These are phyloP conservation scores for Arenaria interpres DNA, from an alignment of 2,113 vertebrate species.

Conservation along the genomic window DNA sequence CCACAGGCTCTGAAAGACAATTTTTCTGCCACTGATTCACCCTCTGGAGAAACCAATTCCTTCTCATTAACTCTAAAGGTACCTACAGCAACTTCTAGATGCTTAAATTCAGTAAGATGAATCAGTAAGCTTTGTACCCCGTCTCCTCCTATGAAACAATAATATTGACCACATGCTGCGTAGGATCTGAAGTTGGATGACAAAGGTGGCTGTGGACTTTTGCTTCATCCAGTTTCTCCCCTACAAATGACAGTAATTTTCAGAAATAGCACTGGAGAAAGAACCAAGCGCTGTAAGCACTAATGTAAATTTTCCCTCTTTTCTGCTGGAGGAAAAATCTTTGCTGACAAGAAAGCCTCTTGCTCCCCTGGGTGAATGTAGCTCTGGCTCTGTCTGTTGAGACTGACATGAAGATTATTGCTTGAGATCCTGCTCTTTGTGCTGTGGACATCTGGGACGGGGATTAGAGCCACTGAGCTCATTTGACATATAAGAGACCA, in stretches of 20 bases:
- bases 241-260: neutral
- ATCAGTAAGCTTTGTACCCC: neutral
- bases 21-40: neutral
- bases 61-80: neutral
- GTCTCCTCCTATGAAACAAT: neutral
- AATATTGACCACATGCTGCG: neutral
- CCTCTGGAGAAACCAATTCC: neutral
- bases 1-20: neutral
- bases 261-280: neutral
- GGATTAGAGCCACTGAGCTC: conserved; percentile 47
- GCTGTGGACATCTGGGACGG: conserved; percentile 25
- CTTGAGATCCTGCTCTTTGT: conserved; percentile 48
- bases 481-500: conserved; percentile 15
- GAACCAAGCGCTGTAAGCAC: neutral
- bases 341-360: conserved; percentile 1
- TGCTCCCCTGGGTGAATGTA: neutral
- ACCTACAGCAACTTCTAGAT: neutral
- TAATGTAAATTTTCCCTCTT: neutral
- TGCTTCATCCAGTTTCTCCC: neutral
- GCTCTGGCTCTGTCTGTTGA: conserved; percentile 22
- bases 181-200: neutral
- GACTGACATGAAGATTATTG: conserved; percentile 48
- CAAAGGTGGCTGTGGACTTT: neutral
- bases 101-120: neutral
- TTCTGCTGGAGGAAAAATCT: neutral